Conservation (phyloP, 2,797 vertebrate species). For the Spinus olivaceus region DNA sequence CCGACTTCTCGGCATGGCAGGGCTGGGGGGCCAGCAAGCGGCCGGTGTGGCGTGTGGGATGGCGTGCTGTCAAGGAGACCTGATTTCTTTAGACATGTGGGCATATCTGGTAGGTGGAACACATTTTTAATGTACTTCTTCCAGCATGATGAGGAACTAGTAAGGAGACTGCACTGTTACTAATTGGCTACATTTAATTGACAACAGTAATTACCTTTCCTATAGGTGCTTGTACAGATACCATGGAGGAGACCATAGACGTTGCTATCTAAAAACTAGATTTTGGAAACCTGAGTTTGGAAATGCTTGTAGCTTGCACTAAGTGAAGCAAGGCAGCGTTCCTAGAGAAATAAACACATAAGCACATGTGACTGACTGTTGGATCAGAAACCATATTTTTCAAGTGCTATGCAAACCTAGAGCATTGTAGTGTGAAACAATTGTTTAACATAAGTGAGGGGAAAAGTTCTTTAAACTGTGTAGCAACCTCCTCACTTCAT, state of each 20-base stretch:
- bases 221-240: accelerated
- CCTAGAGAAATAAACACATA: not conserved
- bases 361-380: not conserved
- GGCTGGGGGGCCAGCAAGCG: not conserved
- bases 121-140: not conserved
- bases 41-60: not conserved
- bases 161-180: not conserved
- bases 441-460: not conserved
- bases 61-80: not conserved
- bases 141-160: not conserved
- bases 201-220: not conserved
- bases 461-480: not conserved
- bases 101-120: not conserved
- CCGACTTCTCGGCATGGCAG: not conserved
- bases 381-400: not conserved
- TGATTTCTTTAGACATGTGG: not conserved
- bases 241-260: not conserved
- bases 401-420: not conserved
- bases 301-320: not conserved
- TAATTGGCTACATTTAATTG: not conserved
- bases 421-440: not conserved
- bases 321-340: not conserved
- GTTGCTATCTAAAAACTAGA: not conserved
- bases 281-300: not conserved
- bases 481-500: not conserved